Evolutionary conservation across 2,113 vertebrate species (phyloP).

Genomic region (Petrocephalus microphthalmus): DNA sequence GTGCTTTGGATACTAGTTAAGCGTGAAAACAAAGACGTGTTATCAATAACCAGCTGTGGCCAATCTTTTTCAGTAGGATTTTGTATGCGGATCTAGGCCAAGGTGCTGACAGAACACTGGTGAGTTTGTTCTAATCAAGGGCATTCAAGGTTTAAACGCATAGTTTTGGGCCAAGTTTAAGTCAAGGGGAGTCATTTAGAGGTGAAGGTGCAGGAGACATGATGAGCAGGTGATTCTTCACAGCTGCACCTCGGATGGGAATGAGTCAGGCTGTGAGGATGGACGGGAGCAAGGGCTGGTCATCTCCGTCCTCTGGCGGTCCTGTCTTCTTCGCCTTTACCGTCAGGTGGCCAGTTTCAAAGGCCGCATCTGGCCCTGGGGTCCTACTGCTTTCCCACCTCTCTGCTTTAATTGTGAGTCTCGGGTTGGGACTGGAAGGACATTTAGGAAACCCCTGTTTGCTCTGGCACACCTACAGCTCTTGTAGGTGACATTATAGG

Average conservation of each 20-base stretch:
- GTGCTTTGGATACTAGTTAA: background rate
- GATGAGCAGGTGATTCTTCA: background rate
- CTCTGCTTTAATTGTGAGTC: background rate
- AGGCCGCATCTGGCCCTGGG: background rate
- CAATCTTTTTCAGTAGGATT: background rate
- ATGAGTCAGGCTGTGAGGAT: background rate
- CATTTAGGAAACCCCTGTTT: background rate
- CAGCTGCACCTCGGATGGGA: background rate
- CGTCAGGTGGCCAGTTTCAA: background rate
- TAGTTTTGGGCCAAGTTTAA: background rate
- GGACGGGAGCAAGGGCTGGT: background rate
- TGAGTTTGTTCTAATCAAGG: background rate
- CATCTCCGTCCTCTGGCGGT: background rate
- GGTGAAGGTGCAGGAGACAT: background rate
- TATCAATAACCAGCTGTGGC: background rate
- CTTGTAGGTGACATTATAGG: background rate
- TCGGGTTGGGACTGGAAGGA: background rate
- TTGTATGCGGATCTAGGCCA: background rate
- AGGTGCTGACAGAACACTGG: background rate
- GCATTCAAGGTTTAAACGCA: background rate
- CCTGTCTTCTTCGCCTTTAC: background rate
- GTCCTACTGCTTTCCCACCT: background rate
- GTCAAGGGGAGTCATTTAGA: background rate
- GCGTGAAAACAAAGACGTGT: background rate
- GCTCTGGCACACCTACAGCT: background rate